Evolutionary conservation across 1,140 invertebrate genomes (phyloP), one percentile per base, ranked within the genome.

Genomic region (Cotesia typhae): DNA sequence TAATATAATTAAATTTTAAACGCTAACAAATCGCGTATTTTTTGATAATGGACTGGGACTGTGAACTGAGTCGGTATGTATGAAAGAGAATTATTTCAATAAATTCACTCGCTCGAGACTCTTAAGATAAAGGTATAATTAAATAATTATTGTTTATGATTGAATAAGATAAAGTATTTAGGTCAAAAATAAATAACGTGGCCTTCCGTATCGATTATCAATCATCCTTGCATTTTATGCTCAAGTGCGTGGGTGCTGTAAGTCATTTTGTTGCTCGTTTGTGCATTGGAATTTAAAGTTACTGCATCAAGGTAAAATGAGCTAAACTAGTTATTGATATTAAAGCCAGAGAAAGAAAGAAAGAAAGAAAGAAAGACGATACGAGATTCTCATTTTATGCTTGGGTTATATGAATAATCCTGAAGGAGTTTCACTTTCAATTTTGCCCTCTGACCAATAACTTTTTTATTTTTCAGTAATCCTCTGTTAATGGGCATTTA

Each of bases 161-260:
- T 28, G 20, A 10, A n/a, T 17, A 17, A 14, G 35, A 17, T 10
- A 47, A 70, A 14, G 65, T 65, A 66, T 71, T 65, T 65, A 53
- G 63, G 63, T 71, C 60, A 35, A 6, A 47, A 38, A 41, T 20
- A 52, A 66, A 17, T 52, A 52, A n/a, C 51, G 35, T 63, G 61
- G 60, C 61, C 60, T 66, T 51, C 70, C 60, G 61, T 20, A 71
- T 71, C 52, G 63, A 71, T 66, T 71, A 71, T 71, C 70, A 71
- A 71, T 71, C 61, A 71, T 66, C 28, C 53, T 47, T 52, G 14
- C 10, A 47, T 6, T 14, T 71, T 38, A 47, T 47, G 41, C 61
- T 17, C 36, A 61, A 36, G 9, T 63, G 68, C 60, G 68, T 70
- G 68, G 68, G 68, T 51, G 68, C 67, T 37, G 9, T 59, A 14